Evolutionary conservation across 2,888 invertebrate species (phyloP).

Genomic region (Patella pellucida): DNA sequence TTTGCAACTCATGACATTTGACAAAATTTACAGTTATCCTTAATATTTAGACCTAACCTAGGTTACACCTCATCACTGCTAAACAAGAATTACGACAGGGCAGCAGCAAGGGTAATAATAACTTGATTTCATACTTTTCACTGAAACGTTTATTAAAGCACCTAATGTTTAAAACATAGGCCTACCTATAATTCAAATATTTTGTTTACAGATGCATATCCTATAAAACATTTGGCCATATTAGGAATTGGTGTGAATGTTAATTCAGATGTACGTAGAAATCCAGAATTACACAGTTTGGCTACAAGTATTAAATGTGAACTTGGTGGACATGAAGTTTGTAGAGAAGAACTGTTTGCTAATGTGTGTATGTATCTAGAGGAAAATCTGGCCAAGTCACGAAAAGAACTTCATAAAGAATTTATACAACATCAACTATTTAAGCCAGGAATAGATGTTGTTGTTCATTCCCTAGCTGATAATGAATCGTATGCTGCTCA

Average conservation of each 20-base stretch:
- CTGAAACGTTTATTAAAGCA: too few relatives aligned
- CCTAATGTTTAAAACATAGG: too few relatives aligned
- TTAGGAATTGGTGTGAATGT: slow-evolving; percentile 52
- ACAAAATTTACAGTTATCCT: too few relatives aligned
- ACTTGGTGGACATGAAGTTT: slow-evolving; percentile 31
- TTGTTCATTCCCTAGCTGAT: slow-evolving; percentile 14
- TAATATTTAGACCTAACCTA: too few relatives aligned
- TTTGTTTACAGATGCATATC: neutral
- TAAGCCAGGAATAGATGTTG: slow-evolving; percentile 18
- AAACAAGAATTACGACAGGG: too few relatives aligned
- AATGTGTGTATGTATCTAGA: slow-evolving; percentile 43
- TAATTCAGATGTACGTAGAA: slow-evolving; percentile 44
- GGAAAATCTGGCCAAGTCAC: slow-evolving; percentile 21
- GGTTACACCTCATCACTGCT: too few relatives aligned
- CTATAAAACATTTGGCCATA: slow-evolving; percentile 29
- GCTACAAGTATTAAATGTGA: slow-evolving; percentile 49
- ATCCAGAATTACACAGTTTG: slow-evolving; percentile 31
- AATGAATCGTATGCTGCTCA: slow-evolving; percentile 13
- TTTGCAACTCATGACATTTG: too few relatives aligned
- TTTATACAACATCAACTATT: slow-evolving; percentile 35
- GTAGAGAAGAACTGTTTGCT: slow-evolving; percentile 43
- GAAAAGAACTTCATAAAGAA: slow-evolving; percentile 20
- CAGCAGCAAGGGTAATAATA: too few relatives aligned
- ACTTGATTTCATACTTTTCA: too few relatives aligned
- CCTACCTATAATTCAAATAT: neutral